These are phyloP conservation scores for Formica exsecta DNA, from an alignment of 1,140 invertebrate genomes.

Conservation along the genomic window DNA sequence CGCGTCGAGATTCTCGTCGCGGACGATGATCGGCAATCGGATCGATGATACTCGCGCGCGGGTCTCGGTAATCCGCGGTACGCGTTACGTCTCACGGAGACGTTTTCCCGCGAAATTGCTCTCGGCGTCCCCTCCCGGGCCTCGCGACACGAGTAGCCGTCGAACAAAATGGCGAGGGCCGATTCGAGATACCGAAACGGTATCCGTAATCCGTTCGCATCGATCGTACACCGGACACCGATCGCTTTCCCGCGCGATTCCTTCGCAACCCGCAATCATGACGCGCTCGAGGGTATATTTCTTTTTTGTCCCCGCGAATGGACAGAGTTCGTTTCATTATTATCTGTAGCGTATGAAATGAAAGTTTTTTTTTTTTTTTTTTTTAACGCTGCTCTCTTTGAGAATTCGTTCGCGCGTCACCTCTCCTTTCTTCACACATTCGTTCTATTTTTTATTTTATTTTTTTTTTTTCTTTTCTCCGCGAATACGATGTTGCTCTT, in stretches of 20 bases:
- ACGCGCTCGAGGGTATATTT: neutral
- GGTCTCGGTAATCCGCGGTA: neutral
- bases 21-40: neutral
- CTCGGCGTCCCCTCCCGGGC: constrained; percentile 42
- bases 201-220: constrained; percentile 74
- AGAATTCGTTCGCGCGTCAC: neutral
- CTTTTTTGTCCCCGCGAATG: constrained; percentile 65
- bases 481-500: neutral
- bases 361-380: neutral
- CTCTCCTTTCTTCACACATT: neutral
- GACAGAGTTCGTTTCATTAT: constrained; percentile 69
- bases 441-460: constrained; percentile 13
- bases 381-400: too few relatives aligned
- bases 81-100: neutral
- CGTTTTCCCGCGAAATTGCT: constrained; percentile 50
- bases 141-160: constrained; percentile 14
- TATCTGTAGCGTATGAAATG: neutral
- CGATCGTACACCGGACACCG: constrained; percentile 48
- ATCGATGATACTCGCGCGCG: neutral
- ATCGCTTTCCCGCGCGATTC: neutral
- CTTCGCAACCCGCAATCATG: neutral
- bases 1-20: neutral
- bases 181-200: constrained; percentile 39
- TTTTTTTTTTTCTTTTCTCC: neutral
- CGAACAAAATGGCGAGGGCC: constrained; percentile 77